phyloP scores from a whole-genome alignment of 2,113 vertebrate genomes.

The Scomber colias region DNA sequence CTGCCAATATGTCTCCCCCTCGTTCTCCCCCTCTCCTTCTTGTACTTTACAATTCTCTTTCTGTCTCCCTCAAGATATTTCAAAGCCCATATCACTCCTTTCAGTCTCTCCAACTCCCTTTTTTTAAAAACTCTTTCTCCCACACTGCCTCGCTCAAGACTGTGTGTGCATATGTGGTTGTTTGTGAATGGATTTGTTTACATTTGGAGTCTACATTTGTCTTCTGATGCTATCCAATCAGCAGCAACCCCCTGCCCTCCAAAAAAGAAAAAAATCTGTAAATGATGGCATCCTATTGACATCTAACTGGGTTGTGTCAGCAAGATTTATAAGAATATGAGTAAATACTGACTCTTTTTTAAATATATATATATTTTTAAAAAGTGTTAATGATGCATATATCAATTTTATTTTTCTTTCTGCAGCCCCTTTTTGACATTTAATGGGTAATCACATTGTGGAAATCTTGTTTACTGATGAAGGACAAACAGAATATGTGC shows the following conservation, averaged over 20 bases:
- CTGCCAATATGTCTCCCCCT: slow-evolving; percentile 69
- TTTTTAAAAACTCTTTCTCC: slow-evolving; percentile 31
- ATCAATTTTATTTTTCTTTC: slow-evolving; percentile 1
- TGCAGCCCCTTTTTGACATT: slow-evolving; percentile 7
- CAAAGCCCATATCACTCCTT: slow-evolving; percentile 64
- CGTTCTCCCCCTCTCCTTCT: slow-evolving; percentile 50
- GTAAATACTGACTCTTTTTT: slow-evolving; percentile 26
- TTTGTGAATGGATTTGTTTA: slow-evolving; percentile 29
- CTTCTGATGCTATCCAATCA: slow-evolving; percentile 7
- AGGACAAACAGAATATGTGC: slow-evolving; percentile 67
- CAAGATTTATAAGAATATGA: slow-evolving; percentile 12
- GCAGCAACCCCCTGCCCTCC: not conserved
- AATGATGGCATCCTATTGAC: not conserved
- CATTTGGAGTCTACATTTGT: slow-evolving; percentile 35
- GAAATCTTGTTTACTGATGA: slow-evolving; percentile 70
- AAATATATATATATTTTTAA: too few relatives aligned
- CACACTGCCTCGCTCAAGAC: slow-evolving; percentile 32
- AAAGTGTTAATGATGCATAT: slow-evolving; percentile 19
- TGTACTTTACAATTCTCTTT: slow-evolving; percentile 77
- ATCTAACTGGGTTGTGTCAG: not conserved
- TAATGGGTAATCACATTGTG: slow-evolving; percentile 63
- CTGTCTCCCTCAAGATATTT: slow-evolving; percentile 74
- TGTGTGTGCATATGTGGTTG: slow-evolving; percentile 25
- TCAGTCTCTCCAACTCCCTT: slow-evolving; percentile 49
- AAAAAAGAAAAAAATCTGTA: slow-evolving; percentile 4